These are phyloP conservation scores for Chrysotoxum bicinctum DNA, from an alignment of 2,888 invertebrate genomes.

Conservation along the genomic window DNA sequence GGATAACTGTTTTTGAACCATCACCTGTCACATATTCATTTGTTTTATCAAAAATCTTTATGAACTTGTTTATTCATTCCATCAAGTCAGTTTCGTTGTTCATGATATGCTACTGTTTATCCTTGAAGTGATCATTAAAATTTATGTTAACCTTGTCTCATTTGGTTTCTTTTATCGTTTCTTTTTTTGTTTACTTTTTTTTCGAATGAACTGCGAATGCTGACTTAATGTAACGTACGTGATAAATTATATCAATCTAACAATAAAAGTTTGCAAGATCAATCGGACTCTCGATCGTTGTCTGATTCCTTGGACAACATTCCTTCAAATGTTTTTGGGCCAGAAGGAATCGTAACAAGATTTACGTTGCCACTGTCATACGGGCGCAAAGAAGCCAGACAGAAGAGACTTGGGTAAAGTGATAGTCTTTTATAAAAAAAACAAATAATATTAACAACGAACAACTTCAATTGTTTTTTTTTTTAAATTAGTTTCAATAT, in stretches of 20 bases:
- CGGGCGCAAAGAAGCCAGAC: constrained; percentile 89
- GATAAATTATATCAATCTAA: constrained; percentile 22
- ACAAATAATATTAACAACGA: constrained; percentile 32
- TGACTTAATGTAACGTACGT: constrained; percentile 30
- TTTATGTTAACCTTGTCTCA: constrained; percentile 46
- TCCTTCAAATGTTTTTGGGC: constrained; percentile 83
- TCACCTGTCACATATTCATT: constrained; percentile 38
- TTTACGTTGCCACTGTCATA: constrained; percentile 89
- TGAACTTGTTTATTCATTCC: constrained; percentile 54
- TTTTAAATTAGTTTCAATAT: constrained; percentile 19
- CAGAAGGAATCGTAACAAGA: constrained; percentile 85
- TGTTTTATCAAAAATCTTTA: constrained; percentile 17
- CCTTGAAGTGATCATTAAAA: constrained; percentile 25
- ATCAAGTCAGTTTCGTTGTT: constrained; percentile 53
- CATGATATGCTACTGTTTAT: constrained; percentile 42
- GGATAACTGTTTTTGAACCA: background rate
- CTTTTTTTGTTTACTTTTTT: constrained; percentile 21
- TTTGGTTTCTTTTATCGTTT: constrained; percentile 55
- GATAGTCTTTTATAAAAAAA: constrained; percentile 39
- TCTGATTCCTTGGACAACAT: constrained; percentile 85
- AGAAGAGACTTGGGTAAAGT: constrained; percentile 91
- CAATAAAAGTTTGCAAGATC: constrained; percentile 81
- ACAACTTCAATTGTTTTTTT: constrained; percentile 33
- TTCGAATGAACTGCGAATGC: constrained; percentile 48
- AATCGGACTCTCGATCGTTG: constrained; percentile 82